These are phyloP conservation scores for Spermophilus dauricus DNA, from an alignment of 2,113 vertebrate species.

Conservation along the genomic window DNA sequence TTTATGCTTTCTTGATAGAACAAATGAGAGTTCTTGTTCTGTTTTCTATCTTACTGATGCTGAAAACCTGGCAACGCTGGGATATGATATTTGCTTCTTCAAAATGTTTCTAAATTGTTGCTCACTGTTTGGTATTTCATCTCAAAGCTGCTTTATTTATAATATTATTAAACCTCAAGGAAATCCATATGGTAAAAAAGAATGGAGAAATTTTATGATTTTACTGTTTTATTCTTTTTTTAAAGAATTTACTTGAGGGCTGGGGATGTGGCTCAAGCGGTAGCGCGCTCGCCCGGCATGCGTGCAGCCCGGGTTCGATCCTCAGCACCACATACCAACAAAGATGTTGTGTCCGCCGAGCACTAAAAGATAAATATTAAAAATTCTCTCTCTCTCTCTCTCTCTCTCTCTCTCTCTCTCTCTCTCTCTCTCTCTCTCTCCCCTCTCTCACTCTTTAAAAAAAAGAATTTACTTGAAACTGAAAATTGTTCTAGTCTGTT, in stretches of 20 bases:
- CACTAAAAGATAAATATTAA: no score
- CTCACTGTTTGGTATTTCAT: slow-evolving; percentile 74
- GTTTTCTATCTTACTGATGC: slow-evolving; percentile 73
- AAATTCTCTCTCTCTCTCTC: no score
- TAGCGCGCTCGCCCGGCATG: no score
- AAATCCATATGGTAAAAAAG: slow-evolving; percentile 59
- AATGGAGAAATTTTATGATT: slow-evolving; percentile 57
- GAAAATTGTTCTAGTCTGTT: slow-evolving; percentile 16
- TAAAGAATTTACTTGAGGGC: slow-evolving; percentile 69
- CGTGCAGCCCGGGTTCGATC: no score
- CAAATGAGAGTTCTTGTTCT: slow-evolving; percentile 66
- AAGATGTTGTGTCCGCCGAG: no score
- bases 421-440: no score
- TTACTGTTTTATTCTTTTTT: slow-evolving; percentile 49
- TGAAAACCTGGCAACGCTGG: slow-evolving; percentile 51
- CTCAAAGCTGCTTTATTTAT: slow-evolving; percentile 73
- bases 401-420: no score
- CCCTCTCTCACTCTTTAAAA: no score
- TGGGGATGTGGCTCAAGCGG: no score
- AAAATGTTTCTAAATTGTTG: slow-evolving; percentile 66
- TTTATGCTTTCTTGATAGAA: slow-evolving; percentile 77
- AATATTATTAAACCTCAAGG: slow-evolving; percentile 76
- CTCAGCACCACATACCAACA: no score
- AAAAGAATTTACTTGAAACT: slow-evolving; percentile 70
- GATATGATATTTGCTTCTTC: slow-evolving; percentile 51